phyloP scores from a whole-genome alignment of 2,113 vertebrate genomes.

The Grammomys surdaster region DNA sequence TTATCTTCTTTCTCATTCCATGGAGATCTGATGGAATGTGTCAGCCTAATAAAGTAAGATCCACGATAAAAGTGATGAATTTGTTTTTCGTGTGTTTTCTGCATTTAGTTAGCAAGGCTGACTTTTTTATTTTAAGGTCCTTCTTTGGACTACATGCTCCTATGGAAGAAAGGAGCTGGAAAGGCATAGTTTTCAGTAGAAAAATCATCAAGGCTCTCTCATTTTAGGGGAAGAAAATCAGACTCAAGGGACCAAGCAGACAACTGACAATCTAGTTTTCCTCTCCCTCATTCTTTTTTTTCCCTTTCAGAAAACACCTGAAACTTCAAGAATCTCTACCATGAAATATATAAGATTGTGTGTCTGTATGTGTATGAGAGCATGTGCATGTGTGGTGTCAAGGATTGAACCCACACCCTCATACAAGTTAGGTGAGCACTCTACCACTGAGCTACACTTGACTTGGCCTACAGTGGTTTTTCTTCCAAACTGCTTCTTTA shows the following conservation, averaged over 20 bases:
- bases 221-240: constrained; percentile 42
- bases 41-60: constrained; percentile 56
- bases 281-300: not conserved
- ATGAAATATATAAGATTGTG: constrained; percentile 43
- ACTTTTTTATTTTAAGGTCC: constrained; percentile 62
- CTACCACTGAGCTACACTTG: not conserved
- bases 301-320: constrained; percentile 42
- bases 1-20: constrained; percentile 56
- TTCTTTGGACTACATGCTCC: constrained; percentile 27
- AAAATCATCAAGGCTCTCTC: constrained; percentile 58
- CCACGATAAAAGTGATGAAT: constrained; percentile 52
- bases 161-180: constrained; percentile 26
- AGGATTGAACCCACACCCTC: not conserved
- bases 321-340: constrained; percentile 12
- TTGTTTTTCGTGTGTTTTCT: constrained; percentile 64
- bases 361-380: not conserved
- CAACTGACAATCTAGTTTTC: constrained; percentile 2
- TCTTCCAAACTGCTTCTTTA: constrained; percentile 54
- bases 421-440: not conserved
- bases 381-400: not conserved
- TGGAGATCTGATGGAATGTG: constrained; percentile 21
- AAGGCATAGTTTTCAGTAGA: constrained; percentile 38
- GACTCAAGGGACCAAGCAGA: constrained; percentile 32
- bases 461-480: not conserved
- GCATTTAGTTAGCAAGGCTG: constrained; percentile 59